Base-by-base conservation (phyloP, 2,113 vertebrate genomes). In the Phocoena phocoena region DNA sequence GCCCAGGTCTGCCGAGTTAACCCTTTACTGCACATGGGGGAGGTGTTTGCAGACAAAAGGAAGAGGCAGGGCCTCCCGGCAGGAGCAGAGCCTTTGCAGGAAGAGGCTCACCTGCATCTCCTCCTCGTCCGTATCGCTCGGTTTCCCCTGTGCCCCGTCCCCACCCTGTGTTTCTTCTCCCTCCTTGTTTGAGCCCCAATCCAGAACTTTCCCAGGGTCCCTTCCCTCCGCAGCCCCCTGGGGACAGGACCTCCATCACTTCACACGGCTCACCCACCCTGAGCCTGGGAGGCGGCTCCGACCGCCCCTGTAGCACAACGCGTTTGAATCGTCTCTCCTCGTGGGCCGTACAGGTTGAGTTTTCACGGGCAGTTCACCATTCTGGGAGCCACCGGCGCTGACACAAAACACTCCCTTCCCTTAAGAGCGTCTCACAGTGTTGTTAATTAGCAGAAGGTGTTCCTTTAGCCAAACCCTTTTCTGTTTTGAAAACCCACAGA, bases 391-490 rank as follows among this genome's bases (percentile, higher is more conserved):
- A 14, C 33, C 65, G 2, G 36, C 18, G 1, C 53, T 58, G 47
- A 71, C 1, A 6, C 17, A 1, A 26, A 33, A 33, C 62, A 1
- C 25, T 62, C 28, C 28, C n/a, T 33, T 44, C 10, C 0, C 7
- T 6, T 5, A 9, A 8, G 28, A 47, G 25, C 1, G 0, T 5
- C 9, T 47, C 20, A 0, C 20, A 0, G 25, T 12, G 55, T 26
- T 31, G 8, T 12, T 71, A 20, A 50, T 67, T 63, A 86, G 73
- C n/a, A 8, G 13, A 15, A 67, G 73, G 73, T 31, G 60, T 53
- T 25, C 5, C 13, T 85, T 68, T 53, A 20, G 62, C 50, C n/a
- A 31, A 26, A 36, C 2, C 28, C 77, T 58, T 62, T 44, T 33
- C 13, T n/a, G 25, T 73, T 67, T 6, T 53, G 60, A 18, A 90